Evolutionary conservation across 2,113 vertebrate genomes (phyloP).

Genomic region (Manacus vitellinus): DNA sequence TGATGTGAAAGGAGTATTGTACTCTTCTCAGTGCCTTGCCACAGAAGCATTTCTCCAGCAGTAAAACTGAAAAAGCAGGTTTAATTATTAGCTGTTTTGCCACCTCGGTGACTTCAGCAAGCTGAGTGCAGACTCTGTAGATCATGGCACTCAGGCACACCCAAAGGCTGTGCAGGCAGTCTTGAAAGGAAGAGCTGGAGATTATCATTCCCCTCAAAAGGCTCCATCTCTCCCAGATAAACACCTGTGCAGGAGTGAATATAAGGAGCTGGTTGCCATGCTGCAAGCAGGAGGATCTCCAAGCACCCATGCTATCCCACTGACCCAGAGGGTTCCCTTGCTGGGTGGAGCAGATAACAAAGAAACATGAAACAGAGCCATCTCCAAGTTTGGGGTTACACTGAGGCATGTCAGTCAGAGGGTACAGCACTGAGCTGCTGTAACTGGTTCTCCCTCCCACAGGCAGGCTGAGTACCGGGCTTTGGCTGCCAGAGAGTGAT

Average conservation of each 20-base stretch:
- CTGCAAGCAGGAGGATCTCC: not conserved
- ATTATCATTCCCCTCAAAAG: not conserved
- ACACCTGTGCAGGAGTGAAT: not conserved
- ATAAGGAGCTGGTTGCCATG: not conserved
- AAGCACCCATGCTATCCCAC: not conserved
- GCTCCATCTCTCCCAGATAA: not conserved
- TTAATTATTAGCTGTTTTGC: slow-evolving; percentile 58
- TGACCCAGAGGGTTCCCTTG: not conserved
- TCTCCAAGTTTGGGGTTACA: not conserved
- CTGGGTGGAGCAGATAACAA: not conserved
- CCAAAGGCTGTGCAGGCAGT: not conserved
- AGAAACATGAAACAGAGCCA: not conserved
- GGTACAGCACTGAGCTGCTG: not conserved
- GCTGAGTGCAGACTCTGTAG: not conserved
- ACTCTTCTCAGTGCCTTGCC: not conserved
- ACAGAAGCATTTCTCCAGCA: slow-evolving; percentile 16
- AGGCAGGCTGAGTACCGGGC: not conserved
- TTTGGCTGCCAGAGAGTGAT: not conserved
- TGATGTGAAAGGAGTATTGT: slow-evolving; percentile 26
- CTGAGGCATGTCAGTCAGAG: not conserved
- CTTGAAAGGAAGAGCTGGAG: not conserved
- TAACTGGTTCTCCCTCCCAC: not conserved
- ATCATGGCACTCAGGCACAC: not conserved
- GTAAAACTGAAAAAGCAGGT: not conserved
- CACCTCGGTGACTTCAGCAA: not conserved